Evolutionary conservation across 2,113 vertebrate species (phyloP).

Genomic region (Tauraco erythrolophus): DNA sequence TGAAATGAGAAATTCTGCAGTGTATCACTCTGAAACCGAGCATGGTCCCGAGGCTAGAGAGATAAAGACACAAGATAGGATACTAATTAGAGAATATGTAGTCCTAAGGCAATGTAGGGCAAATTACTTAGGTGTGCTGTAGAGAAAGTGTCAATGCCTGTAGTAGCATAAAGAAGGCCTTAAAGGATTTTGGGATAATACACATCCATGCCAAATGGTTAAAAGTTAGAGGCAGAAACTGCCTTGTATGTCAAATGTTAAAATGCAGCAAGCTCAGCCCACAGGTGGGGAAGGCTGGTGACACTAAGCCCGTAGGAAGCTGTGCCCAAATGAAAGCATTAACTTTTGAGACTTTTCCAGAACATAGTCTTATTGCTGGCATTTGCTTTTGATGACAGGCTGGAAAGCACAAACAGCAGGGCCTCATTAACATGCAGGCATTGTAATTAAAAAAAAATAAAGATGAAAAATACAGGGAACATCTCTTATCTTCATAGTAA

Average conservation of each 20-base stretch:
- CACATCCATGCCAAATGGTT: background rate
- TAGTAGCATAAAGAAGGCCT: background rate
- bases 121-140: background rate
- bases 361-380: background rate
- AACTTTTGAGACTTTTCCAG: constrained; percentile 1
- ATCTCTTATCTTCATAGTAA: background rate
- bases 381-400: background rate
- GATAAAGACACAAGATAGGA: background rate
- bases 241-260: background rate
- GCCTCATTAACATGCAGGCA: background rate
- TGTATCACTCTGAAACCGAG: background rate
- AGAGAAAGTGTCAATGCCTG: background rate
- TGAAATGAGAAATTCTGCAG: background rate
- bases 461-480: background rate
- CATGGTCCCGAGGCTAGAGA: background rate
- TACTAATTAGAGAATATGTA: background rate
- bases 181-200: background rate
- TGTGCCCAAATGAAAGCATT: background rate
- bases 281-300: background rate
- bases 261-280: background rate
- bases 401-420: background rate
- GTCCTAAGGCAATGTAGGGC: background rate
- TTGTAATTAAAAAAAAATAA: background rate
- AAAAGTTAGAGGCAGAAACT: background rate
- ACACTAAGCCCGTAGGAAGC: background rate